These are phyloP conservation scores for Zeus faber DNA, from an alignment of 2,113 vertebrate species.

Conservation along the genomic window DNA sequence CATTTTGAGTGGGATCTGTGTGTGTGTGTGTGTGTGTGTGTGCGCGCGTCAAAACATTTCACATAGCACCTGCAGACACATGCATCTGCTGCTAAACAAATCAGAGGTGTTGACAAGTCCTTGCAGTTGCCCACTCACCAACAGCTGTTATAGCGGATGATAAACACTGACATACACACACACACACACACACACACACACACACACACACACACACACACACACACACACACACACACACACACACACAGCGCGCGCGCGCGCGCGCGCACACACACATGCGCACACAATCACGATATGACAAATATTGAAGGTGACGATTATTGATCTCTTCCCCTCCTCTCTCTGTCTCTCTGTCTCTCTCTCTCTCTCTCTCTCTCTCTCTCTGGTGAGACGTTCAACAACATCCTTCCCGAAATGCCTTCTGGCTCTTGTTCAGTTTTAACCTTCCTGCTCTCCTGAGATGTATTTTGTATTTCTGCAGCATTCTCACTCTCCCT, in stretches of 20 bases:
- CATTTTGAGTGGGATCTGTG: not conserved
- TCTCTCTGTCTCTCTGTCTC: too few species aligned
- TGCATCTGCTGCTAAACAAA: constrained; percentile 47
- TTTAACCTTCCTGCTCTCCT: too few species aligned
- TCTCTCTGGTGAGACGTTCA: too few species aligned
- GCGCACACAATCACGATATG: too few species aligned
- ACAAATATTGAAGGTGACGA: too few species aligned
- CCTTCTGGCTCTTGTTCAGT: too few species aligned
- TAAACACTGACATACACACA: not conserved
- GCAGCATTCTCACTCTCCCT: too few species aligned
- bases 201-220: not conserved
- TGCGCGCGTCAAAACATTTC: constrained; percentile 16
- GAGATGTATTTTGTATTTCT: too few species aligned
- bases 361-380: too few species aligned
- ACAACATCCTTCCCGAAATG: too few species aligned
- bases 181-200: not conserved
- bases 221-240: constrained; percentile 2
- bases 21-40: constrained; percentile 7
- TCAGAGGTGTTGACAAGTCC: constrained; percentile 49
- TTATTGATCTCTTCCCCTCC: too few species aligned
- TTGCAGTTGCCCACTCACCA: not conserved
- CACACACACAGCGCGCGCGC: not conserved
- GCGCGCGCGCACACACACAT: too few species aligned
- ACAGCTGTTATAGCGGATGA: not conserved
- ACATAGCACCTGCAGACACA: constrained; percentile 34